Percentiles rank a stretch among this genome's conserved stretches.
Evolutionary conservation across 2,797 vertebrate species (phyloP).

Genomic region (Pseudocheirus occidentalis): DNA sequence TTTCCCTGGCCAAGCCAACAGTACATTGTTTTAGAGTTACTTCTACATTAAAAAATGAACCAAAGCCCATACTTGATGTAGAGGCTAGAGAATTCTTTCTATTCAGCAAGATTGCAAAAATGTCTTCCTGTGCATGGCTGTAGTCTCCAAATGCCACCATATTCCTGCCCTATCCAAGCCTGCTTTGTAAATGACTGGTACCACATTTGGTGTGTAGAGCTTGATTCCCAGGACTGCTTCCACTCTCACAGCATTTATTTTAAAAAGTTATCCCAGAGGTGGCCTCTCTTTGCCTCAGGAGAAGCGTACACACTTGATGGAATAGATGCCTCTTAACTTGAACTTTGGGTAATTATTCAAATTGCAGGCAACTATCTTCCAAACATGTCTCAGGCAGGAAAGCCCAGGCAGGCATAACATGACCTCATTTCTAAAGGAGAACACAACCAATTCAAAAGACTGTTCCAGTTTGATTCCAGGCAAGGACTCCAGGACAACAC

Average conservation of each 20-base stretch:
- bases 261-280: not conserved
- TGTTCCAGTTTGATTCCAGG: constrained; percentile 70
- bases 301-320: constrained; percentile 66
- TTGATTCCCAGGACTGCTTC: not conserved
- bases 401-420: constrained; percentile 60
- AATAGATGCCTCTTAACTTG: constrained; percentile 44
- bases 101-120: constrained; percentile 26
- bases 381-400: constrained; percentile 54
- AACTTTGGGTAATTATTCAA: constrained; percentile 44
- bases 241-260: not conserved
- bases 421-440: constrained; percentile 77
- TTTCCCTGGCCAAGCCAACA: not conserved
- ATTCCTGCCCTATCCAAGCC: constrained; percentile 26
- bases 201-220: constrained; percentile 30
- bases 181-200: constrained; percentile 40
- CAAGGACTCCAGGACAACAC: constrained; percentile 65
- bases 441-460: constrained; percentile 77
- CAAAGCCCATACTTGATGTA: not conserved
- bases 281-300: constrained; percentile 4
- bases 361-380: constrained; percentile 64
- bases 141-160: constrained; percentile 24
- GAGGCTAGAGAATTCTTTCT: constrained; percentile 21
- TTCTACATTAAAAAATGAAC: constrained; percentile 32
- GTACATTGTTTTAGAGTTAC: not conserved
- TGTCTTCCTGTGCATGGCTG: not conserved